phyloP scores from a whole-genome alignment of 2,888 invertebrate genomes.

The Agonopterix arenella region DNA sequence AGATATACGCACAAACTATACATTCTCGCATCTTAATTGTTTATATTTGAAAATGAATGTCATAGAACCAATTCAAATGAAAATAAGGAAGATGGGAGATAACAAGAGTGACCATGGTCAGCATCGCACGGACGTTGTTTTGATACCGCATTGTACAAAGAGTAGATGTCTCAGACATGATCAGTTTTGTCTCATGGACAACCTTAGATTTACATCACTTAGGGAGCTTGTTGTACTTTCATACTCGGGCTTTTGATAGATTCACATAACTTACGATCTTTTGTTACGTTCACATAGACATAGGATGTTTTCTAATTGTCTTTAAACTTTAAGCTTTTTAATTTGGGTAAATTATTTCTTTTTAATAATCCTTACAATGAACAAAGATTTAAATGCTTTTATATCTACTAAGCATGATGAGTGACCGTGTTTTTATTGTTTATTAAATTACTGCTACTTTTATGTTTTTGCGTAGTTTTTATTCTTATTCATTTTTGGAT shows the following conservation, averaged over 20 bases:
- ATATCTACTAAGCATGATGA: too few relatives aligned
- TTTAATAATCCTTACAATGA: too few relatives aligned
- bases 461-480: slow-evolving; percentile 12
- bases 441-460: slow-evolving; percentile 12
- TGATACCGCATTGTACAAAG: slow-evolving; percentile 56
- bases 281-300: slow-evolving; percentile 18
- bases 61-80: neutral
- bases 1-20: too few relatives aligned
- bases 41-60: too few relatives aligned
- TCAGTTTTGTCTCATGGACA: slow-evolving; percentile 44
- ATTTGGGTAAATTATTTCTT: slow-evolving; percentile 3
- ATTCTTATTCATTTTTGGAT: slow-evolving; percentile 29
- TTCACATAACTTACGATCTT: slow-evolving; percentile 26
- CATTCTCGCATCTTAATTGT: too few relatives aligned
- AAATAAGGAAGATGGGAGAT: neutral
- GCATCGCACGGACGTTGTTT: slow-evolving; percentile 26
- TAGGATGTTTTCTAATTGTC: slow-evolving; percentile 21
- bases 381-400: too few relatives aligned
- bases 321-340: slow-evolving; percentile 5
- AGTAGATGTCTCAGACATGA: slow-evolving; percentile 51
- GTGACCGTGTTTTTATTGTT: slow-evolving; percentile 6
- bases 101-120: slow-evolving; percentile 17
- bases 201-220: slow-evolving; percentile 47
- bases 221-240: slow-evolving; percentile 44
- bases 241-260: slow-evolving; percentile 45